A percentile compares a stretch with the other conserved stretches of the same genome.
These are phyloP conservation scores for Sylvia atricapilla DNA, from an alignment of 2,113 vertebrate genomes.

Conservation along the genomic window DNA sequence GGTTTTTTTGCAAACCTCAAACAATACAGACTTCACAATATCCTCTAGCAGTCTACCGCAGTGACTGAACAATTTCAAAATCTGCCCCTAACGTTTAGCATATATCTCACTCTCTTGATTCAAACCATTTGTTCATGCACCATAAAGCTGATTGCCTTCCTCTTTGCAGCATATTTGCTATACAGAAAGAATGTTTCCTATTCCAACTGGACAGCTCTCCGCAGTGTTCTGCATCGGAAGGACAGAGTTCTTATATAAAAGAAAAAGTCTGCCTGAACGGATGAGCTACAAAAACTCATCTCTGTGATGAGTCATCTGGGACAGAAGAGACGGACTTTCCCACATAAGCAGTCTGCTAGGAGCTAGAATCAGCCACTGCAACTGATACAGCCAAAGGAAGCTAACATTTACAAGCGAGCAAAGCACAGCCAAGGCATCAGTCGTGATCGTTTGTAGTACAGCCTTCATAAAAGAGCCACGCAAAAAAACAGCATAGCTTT, in stretches of 20 bases:
- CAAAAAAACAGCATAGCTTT: not conserved
- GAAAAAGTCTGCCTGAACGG: not conserved
- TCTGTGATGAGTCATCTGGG: conserved; percentile 61
- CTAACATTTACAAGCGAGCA: not conserved
- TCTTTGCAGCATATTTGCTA: not conserved
- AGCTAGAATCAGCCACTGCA: conserved; percentile 16
- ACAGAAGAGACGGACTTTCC: conserved; percentile 34
- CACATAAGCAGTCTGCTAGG: conserved; percentile 15
- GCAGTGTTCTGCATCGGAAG: conserved; percentile 16
- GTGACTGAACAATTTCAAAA: not conserved
- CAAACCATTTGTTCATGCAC: not conserved
- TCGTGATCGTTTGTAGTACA: not conserved
- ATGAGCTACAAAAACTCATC: conserved; percentile 32
- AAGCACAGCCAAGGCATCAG: not conserved
- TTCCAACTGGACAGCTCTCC: conserved; percentile 25
- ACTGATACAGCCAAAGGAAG: not conserved
- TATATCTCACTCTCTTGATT: not conserved
- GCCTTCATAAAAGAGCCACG: not conserved
- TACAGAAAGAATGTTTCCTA: not conserved
- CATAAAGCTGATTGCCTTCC: not conserved
- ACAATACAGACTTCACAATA: not conserved
- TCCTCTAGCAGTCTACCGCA: not conserved
- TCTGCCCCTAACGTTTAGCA: not conserved
- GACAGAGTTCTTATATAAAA: not conserved
- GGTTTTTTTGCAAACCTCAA: not conserved